Base-by-base conservation (phyloP, 92 coral and sea anemone species). In the Hydrozoanthus gracilis region DNA sequence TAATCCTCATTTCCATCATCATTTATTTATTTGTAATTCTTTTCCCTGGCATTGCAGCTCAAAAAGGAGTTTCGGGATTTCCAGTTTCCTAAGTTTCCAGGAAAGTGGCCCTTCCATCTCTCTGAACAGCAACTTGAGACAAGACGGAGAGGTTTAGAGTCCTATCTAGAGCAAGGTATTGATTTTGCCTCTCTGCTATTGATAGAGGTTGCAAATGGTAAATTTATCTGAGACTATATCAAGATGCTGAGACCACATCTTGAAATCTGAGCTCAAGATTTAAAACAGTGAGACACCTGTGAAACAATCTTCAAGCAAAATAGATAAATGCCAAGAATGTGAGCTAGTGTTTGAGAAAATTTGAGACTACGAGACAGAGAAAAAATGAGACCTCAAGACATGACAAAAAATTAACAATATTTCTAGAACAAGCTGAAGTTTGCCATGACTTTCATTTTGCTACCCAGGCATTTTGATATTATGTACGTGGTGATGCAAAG, bases 71-170 rank as follows among this genome's bases (percentile, higher is more conserved):
- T 97, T 79, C 89, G 95, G 85, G 99, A 97, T 61, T 97, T 88
- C 78, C 97, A 95, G 87, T 97, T 96, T 79, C 99, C 99, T 49
- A 97, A 97, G 86, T 95, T 97, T 78, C 99, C 99, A 74, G 97
- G 99, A 47, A 95, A 97, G 84, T 95, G 98, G 99, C 98, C 98
- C 2, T 95, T 97, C 69, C 94, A 93, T 75, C 89, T 97, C 80
- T 93, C 99, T 54, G 99, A 97, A 70, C 95, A 92, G 14, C 99
- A 97, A 73, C 92, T 97, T 51, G 99, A 97, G 47, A 77, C 66
- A 9, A 86, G 99, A 47, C 87, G 99, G 78, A 93, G 88, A 73
- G 93, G 89, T 2, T 84, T 97, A 48, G 99, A 97, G 83, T 74
- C 73, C 9, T 97, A 97, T 89, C 67, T 97, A 65, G 98, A 97